A percentile compares a stretch with the other conserved stretches of the same genome.
phyloP scores from a whole-genome alignment of 2,888 invertebrate species.

The Brachypalpus laphriformis region DNA sequence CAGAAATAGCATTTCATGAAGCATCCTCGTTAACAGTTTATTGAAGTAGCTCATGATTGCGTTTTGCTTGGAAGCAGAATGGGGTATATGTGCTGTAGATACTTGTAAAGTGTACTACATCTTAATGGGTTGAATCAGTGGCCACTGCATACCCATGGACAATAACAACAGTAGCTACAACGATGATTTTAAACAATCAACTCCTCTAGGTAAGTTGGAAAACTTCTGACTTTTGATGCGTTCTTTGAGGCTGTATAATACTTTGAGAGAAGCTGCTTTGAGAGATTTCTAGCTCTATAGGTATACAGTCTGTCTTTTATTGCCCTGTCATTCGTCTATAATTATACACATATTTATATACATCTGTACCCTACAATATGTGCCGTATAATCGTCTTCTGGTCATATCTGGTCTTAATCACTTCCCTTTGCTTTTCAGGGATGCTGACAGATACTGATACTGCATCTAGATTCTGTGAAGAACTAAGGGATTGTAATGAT shows the following conservation, averaged over 20 bases:
- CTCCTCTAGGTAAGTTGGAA: neutral
- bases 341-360: conserved; percentile 8
- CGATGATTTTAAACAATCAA: neutral
- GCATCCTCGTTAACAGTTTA: neutral
- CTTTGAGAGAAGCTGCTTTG: neutral
- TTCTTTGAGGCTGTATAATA: neutral
- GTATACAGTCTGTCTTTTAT: conserved; percentile 5
- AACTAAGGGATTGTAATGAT: conserved; percentile 14
- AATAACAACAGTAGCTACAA: neutral
- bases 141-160: neutral
- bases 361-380: conserved; percentile 41
- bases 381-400: conserved; percentile 35
- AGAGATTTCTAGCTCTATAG: neutral
- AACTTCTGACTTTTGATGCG: conserved; percentile 9
- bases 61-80: conserved; percentile 10
- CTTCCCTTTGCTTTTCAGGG: neutral
- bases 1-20: neutral
- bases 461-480: conserved; percentile 30
- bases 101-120: neutral
- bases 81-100: neutral
- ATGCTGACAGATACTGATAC: neutral
- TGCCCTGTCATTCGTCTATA: conserved; percentile 21
- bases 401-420: conserved; percentile 4
- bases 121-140: conserved; percentile 9
- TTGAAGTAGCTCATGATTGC: conserved; percentile 11